These are phyloP conservation scores for Psittacus erithacus DNA, from an alignment of 2,113 vertebrate species.

Conservation along the genomic window DNA sequence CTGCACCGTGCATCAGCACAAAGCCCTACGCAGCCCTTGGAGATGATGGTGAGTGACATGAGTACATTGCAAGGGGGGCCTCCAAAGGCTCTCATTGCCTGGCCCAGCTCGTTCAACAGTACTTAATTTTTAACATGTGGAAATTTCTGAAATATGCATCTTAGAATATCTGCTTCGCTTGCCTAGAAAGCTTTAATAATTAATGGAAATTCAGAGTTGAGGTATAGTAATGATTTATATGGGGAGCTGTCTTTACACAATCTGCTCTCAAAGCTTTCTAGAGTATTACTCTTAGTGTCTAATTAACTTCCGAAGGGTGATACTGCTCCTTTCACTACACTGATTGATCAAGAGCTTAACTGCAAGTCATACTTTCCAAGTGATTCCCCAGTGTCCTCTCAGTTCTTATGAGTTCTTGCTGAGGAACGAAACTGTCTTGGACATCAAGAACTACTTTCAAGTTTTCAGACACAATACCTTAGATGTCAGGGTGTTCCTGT, in stretches of 20 bases:
- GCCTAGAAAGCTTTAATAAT: conserved; percentile 77
- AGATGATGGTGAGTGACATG: background rate
- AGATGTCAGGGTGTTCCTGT: background rate
- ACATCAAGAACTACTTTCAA: conserved; percentile 13
- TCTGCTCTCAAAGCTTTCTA: conserved; percentile 68
- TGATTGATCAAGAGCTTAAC: conserved; percentile 75
- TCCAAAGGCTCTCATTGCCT: conserved; percentile 28
- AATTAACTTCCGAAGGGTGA: conserved; percentile 75
- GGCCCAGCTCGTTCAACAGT: background rate
- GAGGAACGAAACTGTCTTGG: conserved; percentile 1
- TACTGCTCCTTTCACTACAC: conserved; percentile 54
- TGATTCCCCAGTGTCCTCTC: conserved; percentile 56
- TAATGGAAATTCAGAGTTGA: conserved; percentile 72
- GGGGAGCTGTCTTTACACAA: conserved; percentile 61
- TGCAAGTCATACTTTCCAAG: conserved; percentile 72
- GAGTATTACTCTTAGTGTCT: conserved; percentile 70
- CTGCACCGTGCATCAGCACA: rapidly evolving
- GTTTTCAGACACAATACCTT: background rate
- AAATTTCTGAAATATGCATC: conserved; percentile 67
- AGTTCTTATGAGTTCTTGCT: conserved; percentile 59
- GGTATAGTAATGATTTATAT: conserved; percentile 65
- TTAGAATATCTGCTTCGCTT: conserved; percentile 71
- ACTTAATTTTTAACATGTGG: conserved; percentile 70
- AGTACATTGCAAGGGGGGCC: background rate
- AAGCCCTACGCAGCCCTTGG: background rate